A percentile compares a stretch with the other conserved stretches of the same genome.
These are phyloP conservation scores for Pachypeltis micranthus DNA, from an alignment of 1,140 invertebrate genomes.

Conservation along the genomic window DNA sequence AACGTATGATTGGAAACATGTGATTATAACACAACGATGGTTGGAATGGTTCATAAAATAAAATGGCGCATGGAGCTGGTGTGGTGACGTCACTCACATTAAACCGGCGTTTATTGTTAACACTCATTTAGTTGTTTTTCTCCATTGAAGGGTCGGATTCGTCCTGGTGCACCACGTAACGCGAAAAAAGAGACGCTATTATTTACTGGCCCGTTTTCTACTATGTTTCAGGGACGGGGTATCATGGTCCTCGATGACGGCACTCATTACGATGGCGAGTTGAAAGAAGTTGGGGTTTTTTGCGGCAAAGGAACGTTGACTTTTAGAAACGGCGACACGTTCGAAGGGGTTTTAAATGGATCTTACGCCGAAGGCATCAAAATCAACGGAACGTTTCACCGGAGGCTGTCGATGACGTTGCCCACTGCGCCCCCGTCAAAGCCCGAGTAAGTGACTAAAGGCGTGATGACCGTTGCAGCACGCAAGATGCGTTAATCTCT, in stretches of 20 bases:
- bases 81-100: no score
- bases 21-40: no score
- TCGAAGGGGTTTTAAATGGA: slow-evolving; percentile 56
- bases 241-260: slow-evolving; percentile 80
- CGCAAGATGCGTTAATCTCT: no score
- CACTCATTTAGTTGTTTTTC: no score
- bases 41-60: no score
- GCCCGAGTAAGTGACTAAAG: slow-evolving; percentile 42
- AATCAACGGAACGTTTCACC: slow-evolving; percentile 59
- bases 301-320: slow-evolving; percentile 67
- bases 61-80: no score
- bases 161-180: no score
- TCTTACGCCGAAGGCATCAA: slow-evolving; percentile 72
- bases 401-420: slow-evolving; percentile 32
- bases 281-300: slow-evolving; percentile 59
- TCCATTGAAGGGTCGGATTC: no score
- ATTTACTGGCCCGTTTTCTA: neutral
- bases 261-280: slow-evolving; percentile 79
- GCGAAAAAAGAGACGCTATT: neutral
- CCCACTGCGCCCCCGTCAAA: slow-evolving; percentile 35
- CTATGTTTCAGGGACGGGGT: slow-evolving; percentile 53
- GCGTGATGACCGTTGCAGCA: no score
- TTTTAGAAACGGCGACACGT: slow-evolving; percentile 55
- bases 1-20: no score
- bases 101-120: no score